Evolutionary conservation across 2,113 vertebrate species (phyloP), one percentile per base, ranked within the genome.

Genomic region (Centropristis striata): DNA sequence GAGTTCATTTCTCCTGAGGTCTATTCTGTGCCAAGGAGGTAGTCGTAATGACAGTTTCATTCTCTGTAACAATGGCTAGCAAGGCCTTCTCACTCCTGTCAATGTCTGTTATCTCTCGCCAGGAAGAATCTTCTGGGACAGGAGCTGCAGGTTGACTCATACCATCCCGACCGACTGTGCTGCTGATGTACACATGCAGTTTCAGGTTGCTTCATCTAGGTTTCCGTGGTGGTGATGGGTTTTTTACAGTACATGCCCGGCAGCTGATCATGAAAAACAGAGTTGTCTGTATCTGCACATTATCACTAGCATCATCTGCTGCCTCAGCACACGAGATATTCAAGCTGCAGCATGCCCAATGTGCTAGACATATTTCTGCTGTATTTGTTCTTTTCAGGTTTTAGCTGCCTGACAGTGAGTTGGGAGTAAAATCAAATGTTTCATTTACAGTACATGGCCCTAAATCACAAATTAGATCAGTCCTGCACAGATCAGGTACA

Each of bases 11-110:
- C 78, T 81, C 63, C 67, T 21, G 36, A 69, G 68, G 61, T 81
- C 75, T 71, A 49, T 58, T 81, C 81, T 85, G 72, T 76, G 21
- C 47, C 37, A 69, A 85, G 79, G 53, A 90, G 90, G 71, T 82
- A 60, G 85, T 86, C 4, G 3, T 82, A 80, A 83, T 93, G 91
- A 93, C 91, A 92, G 89, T 87, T 73, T 92, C 85, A 87, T 88
- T 69, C 83, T 90, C 84, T 77, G 83, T 88, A 78, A 92, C 92
- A 95, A 90, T 86, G 84, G 78, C 90, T 76, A 91, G 92, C 89
- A 92, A 73, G 83, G 64, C 88, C 80, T 93, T 92, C 92, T 95
- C 92, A 86, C 73, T 81, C 90, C 90, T 94, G 93, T 96, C 91
- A 93, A 78, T 91, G 93, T 86, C 87, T 81, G 93, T 94, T 94